Evolutionary conservation across 2,113 vertebrate genomes (phyloP).

Genomic region (Coptodon bakossiorum): DNA sequence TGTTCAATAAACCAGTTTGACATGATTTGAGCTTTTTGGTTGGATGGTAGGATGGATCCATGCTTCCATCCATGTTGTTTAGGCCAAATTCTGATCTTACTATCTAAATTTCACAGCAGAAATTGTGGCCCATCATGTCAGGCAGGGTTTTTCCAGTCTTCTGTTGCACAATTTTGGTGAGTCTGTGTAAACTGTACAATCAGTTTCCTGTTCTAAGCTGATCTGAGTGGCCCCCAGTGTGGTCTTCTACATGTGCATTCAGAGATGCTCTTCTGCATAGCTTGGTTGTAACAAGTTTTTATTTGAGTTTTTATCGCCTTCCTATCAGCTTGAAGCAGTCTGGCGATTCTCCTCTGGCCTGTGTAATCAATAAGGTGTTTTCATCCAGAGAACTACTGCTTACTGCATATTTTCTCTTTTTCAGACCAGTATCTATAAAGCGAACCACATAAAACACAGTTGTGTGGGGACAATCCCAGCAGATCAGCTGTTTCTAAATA

Average conservation of each 20-base stretch:
- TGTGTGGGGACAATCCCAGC: background rate
- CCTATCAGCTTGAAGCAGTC: background rate
- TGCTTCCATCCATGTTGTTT: background rate
- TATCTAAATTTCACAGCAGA: background rate
- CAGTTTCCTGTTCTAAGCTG: background rate
- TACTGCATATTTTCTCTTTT: background rate
- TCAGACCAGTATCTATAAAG: background rate
- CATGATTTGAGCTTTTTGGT: background rate
- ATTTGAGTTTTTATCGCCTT: background rate
- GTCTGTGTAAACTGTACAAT: background rate
- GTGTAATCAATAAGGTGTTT: background rate
- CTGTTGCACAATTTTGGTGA: background rate
- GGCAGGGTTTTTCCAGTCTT: rapidly evolving
- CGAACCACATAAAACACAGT: background rate
- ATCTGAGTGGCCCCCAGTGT: rapidly evolving
- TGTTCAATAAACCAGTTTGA: background rate
- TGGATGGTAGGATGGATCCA: background rate
- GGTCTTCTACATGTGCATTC: background rate
- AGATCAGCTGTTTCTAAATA: background rate
- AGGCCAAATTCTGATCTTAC: background rate
- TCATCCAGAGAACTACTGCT: background rate
- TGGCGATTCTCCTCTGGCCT: background rate
- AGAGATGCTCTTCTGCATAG: background rate
- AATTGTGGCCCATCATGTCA: background rate
- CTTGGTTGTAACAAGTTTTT: background rate